Evolutionary conservation across 2,797 vertebrate genomes (phyloP).

Genomic region (Lateolabrax maculatus): DNA sequence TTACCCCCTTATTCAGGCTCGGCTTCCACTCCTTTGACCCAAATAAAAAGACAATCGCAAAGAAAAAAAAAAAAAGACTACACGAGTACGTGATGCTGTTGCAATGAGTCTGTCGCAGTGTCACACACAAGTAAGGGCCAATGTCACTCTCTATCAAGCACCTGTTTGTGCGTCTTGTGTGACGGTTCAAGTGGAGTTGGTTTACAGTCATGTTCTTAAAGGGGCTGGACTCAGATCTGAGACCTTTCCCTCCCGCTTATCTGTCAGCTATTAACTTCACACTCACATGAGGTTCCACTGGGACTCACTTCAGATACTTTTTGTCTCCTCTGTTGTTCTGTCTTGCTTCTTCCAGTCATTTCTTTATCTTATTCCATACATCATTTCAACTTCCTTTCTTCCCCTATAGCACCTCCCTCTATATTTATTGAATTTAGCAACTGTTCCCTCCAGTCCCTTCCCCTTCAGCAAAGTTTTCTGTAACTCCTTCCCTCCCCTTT

Average conservation of each 20-base stretch:
- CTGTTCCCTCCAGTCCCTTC: not conserved
- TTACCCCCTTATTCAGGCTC: slow-evolving; percentile 73
- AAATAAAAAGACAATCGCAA: slow-evolving; percentile 72
- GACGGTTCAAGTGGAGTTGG: slow-evolving; percentile 22
- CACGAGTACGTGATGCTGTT: slow-evolving; percentile 37
- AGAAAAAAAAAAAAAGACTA: slow-evolving; percentile 31
- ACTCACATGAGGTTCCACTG: slow-evolving; percentile 26
- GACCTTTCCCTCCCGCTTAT: slow-evolving; percentile 39
- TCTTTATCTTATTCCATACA: slow-evolving; percentile 40
- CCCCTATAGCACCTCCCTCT: slow-evolving; percentile 11
- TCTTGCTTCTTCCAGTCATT: slow-evolving; percentile 40
- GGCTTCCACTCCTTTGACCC: slow-evolving; percentile 77
- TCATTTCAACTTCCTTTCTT: slow-evolving; percentile 42
- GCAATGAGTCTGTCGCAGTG: slow-evolving; percentile 36
- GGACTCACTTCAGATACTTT: slow-evolving; percentile 44
- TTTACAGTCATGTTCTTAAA: slow-evolving; percentile 38
- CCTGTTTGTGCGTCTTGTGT: slow-evolving; percentile 35
- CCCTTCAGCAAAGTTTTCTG: slow-evolving; percentile 22
- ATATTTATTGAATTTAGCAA: slow-evolving; percentile 45
- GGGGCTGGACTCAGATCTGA: slow-evolving; percentile 55
- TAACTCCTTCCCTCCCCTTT: slow-evolving; percentile 18
- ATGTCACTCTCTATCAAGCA: slow-evolving; percentile 28
- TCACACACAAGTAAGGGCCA: slow-evolving; percentile 29
- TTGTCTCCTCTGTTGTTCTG: slow-evolving; percentile 37
- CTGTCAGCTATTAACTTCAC: slow-evolving; percentile 58